Evolutionary conservation across 1,140 invertebrate genomes (phyloP).

Genomic region (Drosophila guanche): DNA sequence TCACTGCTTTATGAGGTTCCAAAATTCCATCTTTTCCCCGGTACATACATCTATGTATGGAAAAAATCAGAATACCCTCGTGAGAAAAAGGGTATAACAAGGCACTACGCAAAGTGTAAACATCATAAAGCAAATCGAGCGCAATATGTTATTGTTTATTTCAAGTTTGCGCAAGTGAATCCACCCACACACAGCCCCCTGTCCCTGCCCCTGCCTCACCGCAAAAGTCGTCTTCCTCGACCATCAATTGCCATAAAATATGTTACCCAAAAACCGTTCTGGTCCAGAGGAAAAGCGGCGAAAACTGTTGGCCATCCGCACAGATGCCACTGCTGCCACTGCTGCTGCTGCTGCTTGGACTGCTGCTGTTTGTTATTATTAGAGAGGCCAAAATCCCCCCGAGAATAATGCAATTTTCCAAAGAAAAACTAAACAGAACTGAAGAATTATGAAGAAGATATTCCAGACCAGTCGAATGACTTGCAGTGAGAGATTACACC

Average conservation of each 20-base stretch:
- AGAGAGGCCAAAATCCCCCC: conserved; percentile 43
- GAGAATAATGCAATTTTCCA: conserved; percentile 67
- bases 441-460: conserved; percentile 71
- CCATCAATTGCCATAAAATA: conserved; percentile 77
- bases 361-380: conserved; percentile 72
- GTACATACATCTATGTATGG: conserved; percentile 7
- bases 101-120: conserved; percentile 58
- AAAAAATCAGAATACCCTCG: no score
- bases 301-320: conserved; percentile 47
- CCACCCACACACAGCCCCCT: background rate
- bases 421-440: conserved; percentile 67
- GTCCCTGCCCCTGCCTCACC: conserved; percentile 9
- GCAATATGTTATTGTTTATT: conserved; percentile 81
- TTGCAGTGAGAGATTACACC: conserved; percentile 70
- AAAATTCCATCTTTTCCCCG: background rate
- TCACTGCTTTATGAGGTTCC: no score
- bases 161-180: conserved; percentile 72
- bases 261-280: conserved; percentile 49
- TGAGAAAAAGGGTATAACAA: background rate
- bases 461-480: conserved; percentile 60
- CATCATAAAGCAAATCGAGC: conserved; percentile 79
- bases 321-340: conserved; percentile 44
- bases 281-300: conserved; percentile 23
- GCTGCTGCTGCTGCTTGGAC: conserved; percentile 12
- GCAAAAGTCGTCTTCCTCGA: conserved; percentile 42